Conservation (phyloP, 2,797 vertebrate genomes). For the Clamator glandarius region DNA sequence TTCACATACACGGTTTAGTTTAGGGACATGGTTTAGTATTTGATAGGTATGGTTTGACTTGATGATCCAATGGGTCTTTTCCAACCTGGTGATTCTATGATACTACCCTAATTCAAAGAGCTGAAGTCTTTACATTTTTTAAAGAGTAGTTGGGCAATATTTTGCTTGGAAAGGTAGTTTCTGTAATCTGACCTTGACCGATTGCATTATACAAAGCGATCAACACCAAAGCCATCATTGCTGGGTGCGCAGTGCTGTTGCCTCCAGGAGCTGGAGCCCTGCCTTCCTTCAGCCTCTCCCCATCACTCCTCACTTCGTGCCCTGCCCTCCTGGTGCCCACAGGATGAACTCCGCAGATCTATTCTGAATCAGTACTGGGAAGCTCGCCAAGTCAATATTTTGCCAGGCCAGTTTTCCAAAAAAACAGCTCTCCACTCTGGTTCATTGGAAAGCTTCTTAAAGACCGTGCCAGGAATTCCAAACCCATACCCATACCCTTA, state of each 20-base stretch:
- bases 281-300: background rate
- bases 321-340: background rate
- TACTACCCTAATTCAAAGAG: background rate
- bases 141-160: background rate
- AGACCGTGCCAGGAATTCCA: background rate
- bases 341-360: background rate
- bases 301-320: accelerated
- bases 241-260: background rate
- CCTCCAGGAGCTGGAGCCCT: background rate
- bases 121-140: background rate
- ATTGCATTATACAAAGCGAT: background rate
- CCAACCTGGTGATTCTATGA: too few species aligned
- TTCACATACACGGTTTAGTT: too few species aligned
- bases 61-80: too few species aligned
- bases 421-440: background rate
- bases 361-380: background rate
- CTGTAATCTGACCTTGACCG: background rate
- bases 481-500: background rate
- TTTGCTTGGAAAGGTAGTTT: background rate
- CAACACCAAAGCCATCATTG: background rate
- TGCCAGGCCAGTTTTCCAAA: background rate
- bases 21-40: too few species aligned
- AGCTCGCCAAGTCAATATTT: background rate
- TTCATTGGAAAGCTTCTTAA: background rate
- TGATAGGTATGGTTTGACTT: too few species aligned